Percentiles rank a stretch among this genome's conserved stretches.
These are phyloP conservation scores for Drosophila algonquin DNA, from an alignment of 2,888 invertebrate species.

Conservation along the genomic window DNA sequence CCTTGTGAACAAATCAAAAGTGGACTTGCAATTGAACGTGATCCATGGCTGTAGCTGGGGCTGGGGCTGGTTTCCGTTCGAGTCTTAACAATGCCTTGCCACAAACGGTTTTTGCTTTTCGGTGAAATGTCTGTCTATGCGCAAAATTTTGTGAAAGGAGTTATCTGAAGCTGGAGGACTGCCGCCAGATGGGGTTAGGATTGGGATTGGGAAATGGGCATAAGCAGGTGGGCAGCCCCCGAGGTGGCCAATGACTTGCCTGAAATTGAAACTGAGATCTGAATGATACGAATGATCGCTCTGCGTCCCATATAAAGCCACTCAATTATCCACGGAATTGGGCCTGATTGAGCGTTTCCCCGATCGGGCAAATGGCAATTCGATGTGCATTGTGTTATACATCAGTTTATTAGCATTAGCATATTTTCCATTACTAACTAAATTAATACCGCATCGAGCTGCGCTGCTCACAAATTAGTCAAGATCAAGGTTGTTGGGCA, in stretches of 20 bases:
- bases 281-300: background rate
- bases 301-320: background rate
- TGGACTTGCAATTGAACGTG: conserved; percentile 26
- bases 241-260: conserved; percentile 29
- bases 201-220: conserved; percentile 12
- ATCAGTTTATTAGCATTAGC: conserved; percentile 51
- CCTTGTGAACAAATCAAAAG: conserved; percentile 52
- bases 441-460: conserved; percentile 61
- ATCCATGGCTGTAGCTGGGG: background rate
- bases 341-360: conserved; percentile 18
- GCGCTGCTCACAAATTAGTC: conserved; percentile 58
- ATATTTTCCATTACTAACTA: conserved; percentile 49
- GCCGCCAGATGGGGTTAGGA: conserved; percentile 16
- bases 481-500: conserved; percentile 63
- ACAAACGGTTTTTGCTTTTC: conserved; percentile 40
- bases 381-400: conserved; percentile 45
- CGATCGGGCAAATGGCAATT: background rate
- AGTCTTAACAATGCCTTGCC: conserved; percentile 32
- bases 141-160: conserved; percentile 43
- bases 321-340: background rate
- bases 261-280: conserved; percentile 6
- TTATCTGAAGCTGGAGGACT: conserved; percentile 27
- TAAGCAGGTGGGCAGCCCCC: conserved; percentile 44
- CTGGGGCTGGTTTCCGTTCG: conserved; percentile 52
- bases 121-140: conserved; percentile 38